Percentiles rank a stretch among this genome's conserved stretches.
phyloP scores from a whole-genome alignment of 2,888 invertebrate genomes.

The Nipponacmea schrenckii region DNA sequence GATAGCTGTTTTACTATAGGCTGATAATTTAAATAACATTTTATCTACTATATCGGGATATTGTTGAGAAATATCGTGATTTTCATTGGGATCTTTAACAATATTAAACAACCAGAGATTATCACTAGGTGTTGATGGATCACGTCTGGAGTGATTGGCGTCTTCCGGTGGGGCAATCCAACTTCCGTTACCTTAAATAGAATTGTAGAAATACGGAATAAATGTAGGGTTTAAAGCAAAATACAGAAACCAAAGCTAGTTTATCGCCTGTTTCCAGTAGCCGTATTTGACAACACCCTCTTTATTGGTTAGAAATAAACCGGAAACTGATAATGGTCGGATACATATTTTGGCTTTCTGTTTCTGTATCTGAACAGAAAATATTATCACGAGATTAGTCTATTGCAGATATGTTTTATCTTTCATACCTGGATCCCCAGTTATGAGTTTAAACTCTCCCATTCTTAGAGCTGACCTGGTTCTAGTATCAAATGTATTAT shows the following conservation, averaged over 20 bases:
- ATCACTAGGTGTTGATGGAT: constrained; percentile 27
- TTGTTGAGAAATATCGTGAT: constrained; percentile 47
- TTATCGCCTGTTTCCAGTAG: no score
- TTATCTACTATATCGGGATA: constrained; percentile 45
- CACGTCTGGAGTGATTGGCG: background rate
- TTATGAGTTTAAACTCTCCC: constrained; percentile 3
- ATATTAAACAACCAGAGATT: constrained; percentile 65
- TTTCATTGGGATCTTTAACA: constrained; percentile 56
- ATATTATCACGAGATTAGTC: no score
- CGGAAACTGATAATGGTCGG: no score
- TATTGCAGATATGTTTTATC: no score
- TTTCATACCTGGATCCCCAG: background rate
- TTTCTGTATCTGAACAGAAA: no score
- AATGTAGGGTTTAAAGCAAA: no score
- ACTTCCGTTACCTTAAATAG: constrained; percentile 10
- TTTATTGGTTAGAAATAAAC: no score
- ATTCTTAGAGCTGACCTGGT: constrained; percentile 1
- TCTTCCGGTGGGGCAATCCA: constrained; percentile 1
- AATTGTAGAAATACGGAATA: no score
- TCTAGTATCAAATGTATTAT: background rate
- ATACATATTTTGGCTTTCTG: no score
- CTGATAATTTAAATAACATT: constrained; percentile 47
- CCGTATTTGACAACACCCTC: no score
- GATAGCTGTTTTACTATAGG: constrained; percentile 58
- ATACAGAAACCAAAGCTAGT: no score